Percentiles rank a stretch among this genome's conserved stretches.
These are phyloP conservation scores for Gyps fulvus DNA, from an alignment of 2,113 vertebrate species.

Conservation along the genomic window DNA sequence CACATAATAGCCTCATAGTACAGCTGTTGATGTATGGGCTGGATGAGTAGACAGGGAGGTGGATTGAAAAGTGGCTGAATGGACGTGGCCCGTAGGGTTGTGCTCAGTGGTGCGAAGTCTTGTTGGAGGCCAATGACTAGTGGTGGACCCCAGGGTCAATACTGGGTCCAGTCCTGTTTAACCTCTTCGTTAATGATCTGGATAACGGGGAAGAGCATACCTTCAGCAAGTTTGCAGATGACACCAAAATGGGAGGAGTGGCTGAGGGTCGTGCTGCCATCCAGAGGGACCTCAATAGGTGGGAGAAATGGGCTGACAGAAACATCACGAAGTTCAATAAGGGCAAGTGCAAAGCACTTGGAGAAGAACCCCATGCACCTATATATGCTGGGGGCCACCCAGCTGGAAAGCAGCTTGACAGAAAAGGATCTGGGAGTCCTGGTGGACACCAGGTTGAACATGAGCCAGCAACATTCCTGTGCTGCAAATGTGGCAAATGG, in stretches of 20 bases:
- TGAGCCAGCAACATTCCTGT: neutral
- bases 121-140: rapidly evolving
- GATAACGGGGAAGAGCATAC: neutral
- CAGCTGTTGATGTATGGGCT: neutral
- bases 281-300: neutral
- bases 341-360: too few species aligned
- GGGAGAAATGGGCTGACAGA: neutral
- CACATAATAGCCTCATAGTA: neutral
- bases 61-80: neutral
- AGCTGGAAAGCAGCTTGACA: neutral
- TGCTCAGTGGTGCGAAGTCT: neutral
- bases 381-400: neutral
- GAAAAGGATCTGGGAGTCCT: neutral
- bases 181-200: neutral
- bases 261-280: neutral
- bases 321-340: neutral
- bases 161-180: neutral
- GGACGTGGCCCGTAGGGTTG: neutral
- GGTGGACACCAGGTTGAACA: neutral
- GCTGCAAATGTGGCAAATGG: neutral
- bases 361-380: neutral
- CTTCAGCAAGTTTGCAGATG: neutral
- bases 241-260: neutral
- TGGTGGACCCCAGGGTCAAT: neutral
- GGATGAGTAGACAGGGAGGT: neutral